phyloP scores from a whole-genome alignment of 2,888 invertebrate genomes.

The Cyclophora punctaria region DNA sequence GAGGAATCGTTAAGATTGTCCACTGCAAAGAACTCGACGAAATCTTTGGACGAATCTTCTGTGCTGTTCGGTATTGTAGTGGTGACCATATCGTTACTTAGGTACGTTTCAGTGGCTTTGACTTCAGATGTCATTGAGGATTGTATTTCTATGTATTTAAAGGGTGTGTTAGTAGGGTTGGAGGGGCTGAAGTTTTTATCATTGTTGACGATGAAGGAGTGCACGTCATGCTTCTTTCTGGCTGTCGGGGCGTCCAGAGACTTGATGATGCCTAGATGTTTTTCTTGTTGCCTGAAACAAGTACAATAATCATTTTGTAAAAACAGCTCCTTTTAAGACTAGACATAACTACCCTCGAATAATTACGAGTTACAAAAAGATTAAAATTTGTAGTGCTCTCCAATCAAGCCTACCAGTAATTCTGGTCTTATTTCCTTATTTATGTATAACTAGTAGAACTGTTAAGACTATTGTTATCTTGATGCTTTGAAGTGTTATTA shows the following conservation, averaged over 20 bases:
- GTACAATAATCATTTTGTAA: no score
- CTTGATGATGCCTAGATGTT: constrained; percentile 83
- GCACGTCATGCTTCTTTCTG: constrained; percentile 66
- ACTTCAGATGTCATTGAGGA: constrained; percentile 34
- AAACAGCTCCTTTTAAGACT: no score
- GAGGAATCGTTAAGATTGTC: constrained; percentile 27
- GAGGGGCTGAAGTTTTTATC: constrained; percentile 38
- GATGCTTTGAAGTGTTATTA: no score
- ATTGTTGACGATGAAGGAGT: constrained; percentile 60
- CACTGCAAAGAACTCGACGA: constrained; percentile 33
- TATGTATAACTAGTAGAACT: no score
- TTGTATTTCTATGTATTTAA: constrained; percentile 45
- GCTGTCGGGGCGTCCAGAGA: constrained; percentile 61
- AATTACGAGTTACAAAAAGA: no score
- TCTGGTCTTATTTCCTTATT: no score
- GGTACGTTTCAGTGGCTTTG: constrained; percentile 16
- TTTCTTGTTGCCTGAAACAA: constrained; percentile 82
- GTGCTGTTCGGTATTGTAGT: constrained; percentile 6
- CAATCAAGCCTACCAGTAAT: no score
- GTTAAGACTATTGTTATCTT: no score
- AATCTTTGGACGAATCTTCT: constrained; percentile 12
- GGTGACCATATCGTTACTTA: constrained; percentile 19
- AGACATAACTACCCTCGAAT: no score
- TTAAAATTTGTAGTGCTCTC: no score
- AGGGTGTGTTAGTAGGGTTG: constrained; percentile 35